These are phyloP conservation scores for Ibidorhyncha struthersii DNA, from an alignment of 2,113 vertebrate species.

Conservation along the genomic window DNA sequence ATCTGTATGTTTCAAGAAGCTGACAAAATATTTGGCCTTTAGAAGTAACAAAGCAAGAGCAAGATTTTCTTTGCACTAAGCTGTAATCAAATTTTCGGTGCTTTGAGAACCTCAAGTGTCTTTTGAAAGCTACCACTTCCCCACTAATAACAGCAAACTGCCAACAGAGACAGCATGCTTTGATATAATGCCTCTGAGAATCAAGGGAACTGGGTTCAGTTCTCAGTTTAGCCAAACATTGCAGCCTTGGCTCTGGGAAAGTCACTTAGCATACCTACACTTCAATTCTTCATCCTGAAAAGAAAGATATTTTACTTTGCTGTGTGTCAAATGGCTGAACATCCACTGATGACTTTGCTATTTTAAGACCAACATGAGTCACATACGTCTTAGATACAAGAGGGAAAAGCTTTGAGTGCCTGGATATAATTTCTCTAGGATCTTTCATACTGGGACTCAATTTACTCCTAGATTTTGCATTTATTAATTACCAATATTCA, in stretches of 20 bases:
- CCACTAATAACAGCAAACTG: background rate
- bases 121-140: background rate
- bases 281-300: background rate
- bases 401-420: background rate
- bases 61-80: background rate
- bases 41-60: background rate
- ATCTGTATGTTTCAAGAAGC: background rate
- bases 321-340: background rate
- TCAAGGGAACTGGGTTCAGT: background rate
- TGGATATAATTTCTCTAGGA: background rate
- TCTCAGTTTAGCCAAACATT: background rate
- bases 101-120: background rate
- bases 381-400: background rate
- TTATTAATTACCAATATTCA: background rate
- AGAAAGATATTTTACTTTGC: background rate
- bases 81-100: background rate
- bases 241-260: background rate
- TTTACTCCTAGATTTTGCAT: background rate
- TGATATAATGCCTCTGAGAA: background rate
- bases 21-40: background rate
- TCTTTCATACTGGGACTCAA: background rate
- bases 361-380: background rate
- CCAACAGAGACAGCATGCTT: background rate
- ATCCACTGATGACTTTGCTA: background rate
- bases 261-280: background rate